Percentiles rank a stretch among this genome's conserved stretches.
Conservation (phyloP, 1,140 invertebrate genomes). For the Asbolus verrucosus region DNA sequence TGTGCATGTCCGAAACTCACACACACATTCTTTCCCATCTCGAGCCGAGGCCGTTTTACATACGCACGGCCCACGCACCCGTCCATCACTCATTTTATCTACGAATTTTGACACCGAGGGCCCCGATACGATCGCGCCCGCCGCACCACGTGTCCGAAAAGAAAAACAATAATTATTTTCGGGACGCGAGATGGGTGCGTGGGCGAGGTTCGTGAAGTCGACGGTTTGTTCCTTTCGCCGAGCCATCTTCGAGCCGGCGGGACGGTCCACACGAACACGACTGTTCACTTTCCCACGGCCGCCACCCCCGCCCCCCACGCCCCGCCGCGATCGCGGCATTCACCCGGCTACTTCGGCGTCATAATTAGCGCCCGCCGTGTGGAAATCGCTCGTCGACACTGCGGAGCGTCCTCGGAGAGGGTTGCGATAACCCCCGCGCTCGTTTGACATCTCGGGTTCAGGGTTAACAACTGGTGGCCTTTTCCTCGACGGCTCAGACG, state of each 20-base stretch:
- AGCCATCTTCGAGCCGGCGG: not conserved
- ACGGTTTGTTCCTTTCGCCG: conserved; percentile 5
- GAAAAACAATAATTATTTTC: conserved; percentile 21
- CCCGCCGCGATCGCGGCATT: conserved; percentile 23
- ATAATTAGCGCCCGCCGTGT: conserved; percentile 24
- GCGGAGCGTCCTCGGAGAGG: not conserved
- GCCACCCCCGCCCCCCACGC: conserved; percentile 8
- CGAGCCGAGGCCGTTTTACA: too few species aligned
- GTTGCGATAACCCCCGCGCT: not conserved
- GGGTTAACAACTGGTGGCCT: not conserved
- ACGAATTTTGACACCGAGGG: too few species aligned
- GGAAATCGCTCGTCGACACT: conserved; percentile 34
- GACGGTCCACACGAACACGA: conserved; percentile 31
- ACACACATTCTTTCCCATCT: not conserved
- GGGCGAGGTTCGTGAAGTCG: not conserved
- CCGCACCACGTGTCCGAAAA: not conserved
- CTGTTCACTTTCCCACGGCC: conserved; percentile 33
- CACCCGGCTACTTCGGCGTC: conserved; percentile 12
- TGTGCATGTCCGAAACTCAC: not conserved
- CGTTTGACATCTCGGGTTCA: conserved; percentile 8
- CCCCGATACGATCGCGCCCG: too few species aligned
- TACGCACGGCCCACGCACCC: not conserved
- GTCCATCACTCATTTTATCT: not conserved
- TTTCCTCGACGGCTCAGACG: not conserved
- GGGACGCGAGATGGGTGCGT: not conserved